phyloP scores from a whole-genome alignment of 2,113 vertebrate species.

The Oryzias curvinotus region DNA sequence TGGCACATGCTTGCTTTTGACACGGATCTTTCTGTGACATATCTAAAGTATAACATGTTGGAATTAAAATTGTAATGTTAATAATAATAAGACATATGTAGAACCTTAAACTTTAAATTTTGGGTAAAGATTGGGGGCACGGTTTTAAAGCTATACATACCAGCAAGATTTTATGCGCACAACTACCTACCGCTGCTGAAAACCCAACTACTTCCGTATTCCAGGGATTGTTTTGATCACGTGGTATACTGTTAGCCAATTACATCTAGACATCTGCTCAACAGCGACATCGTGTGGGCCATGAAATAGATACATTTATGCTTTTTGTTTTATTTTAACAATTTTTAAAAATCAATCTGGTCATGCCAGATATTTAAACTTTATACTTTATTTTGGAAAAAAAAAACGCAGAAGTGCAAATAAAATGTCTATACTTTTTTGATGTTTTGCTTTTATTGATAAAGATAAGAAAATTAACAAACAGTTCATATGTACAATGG shows the following conservation, averaged over 20 bases:
- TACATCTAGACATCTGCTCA: background rate
- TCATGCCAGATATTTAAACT: no score
- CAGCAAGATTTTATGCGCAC: no score
- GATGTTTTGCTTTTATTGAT: conserved; percentile 44
- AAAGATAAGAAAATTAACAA: conserved; percentile 51
- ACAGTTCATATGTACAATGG: conserved; percentile 63
- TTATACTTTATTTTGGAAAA: no score
- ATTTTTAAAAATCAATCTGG: no score
- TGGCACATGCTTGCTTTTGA: conserved; percentile 70
- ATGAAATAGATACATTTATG: background rate
- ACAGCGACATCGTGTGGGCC: conserved; percentile 37
- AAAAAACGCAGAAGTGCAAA: no score
- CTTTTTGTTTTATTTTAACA: no score
- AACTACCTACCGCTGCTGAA: no score
- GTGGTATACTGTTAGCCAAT: conserved; percentile 29
- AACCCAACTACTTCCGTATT: background rate
- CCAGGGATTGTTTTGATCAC: conserved; percentile 34
- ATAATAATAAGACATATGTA: background rate
- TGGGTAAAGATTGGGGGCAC: background rate
- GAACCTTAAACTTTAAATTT: background rate
- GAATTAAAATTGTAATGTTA: background rate
- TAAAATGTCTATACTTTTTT: background rate
- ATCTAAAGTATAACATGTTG: conserved; percentile 23
- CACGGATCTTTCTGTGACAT: conserved; percentile 72
- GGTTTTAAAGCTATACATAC: background rate